These are phyloP conservation scores for Lycia hirtaria DNA, from an alignment of 2,888 invertebrate species.

Conservation along the genomic window DNA sequence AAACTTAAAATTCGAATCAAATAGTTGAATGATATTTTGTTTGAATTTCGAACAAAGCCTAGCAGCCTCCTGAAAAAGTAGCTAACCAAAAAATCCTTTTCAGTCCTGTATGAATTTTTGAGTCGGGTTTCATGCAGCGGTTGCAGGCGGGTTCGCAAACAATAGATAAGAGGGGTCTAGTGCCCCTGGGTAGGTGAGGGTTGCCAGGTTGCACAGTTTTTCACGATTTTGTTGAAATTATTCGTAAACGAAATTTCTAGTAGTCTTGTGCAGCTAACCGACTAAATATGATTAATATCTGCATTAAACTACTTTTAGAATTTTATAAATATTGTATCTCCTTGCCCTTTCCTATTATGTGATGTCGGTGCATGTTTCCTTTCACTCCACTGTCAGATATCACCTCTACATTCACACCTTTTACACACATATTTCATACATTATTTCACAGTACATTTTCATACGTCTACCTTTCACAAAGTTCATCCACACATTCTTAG, in stretches of 20 bases:
- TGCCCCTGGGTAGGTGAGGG: constrained; percentile 43
- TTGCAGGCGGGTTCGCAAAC: constrained; percentile 53
- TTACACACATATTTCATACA: no score
- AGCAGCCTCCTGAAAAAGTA: background rate
- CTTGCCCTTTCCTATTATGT: no score
- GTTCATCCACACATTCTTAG: no score
- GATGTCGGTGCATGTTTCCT: no score
- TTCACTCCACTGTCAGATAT: no score
- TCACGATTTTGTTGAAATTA: background rate
- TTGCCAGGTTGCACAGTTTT: constrained; percentile 32
- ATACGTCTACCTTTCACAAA: no score
- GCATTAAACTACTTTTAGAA: no score
- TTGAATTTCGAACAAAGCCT: constrained; percentile 8
- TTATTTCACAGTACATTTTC: no score
- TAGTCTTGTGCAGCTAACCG: no score
- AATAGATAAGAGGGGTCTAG: constrained; percentile 61
- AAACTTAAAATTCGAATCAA: background rate
- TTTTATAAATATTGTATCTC: no score
- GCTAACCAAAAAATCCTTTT: constrained; percentile 19
- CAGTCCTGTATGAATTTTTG: constrained; percentile 49
- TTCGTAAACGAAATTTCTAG: background rate
- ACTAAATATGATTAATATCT: no score
- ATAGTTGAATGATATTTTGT: background rate
- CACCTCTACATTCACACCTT: no score
- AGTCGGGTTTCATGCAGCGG: constrained; percentile 43